Evolutionary conservation across 2,888 invertebrate species (phyloP).

Genomic region (Heliconius aoede): DNA sequence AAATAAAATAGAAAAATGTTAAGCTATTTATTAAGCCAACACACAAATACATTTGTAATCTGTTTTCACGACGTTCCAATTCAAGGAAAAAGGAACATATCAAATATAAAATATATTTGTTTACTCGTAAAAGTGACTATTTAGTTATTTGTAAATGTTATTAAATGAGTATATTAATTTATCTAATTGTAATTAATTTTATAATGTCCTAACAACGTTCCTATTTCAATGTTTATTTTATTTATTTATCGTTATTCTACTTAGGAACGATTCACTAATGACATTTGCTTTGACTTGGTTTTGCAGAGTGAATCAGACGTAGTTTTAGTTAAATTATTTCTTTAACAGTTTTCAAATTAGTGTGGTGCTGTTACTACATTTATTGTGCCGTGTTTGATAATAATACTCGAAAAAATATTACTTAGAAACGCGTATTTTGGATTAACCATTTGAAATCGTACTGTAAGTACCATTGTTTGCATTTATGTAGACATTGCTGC

Average conservation of each 20-base stretch:
- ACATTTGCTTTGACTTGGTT: slow-evolving; percentile 41
- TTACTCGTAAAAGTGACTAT: neutral
- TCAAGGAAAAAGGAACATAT: neutral
- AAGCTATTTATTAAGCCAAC: neutral
- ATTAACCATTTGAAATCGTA: slow-evolving; percentile 30
- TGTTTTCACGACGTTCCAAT: neutral
- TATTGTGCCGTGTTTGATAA: slow-evolving; percentile 33
- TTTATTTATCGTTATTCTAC: too few species aligned
- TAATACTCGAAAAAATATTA: slow-evolving; percentile 20
- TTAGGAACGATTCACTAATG: slow-evolving; percentile 26
- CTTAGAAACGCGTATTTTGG: slow-evolving; percentile 26
- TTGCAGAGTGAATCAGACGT: slow-evolving; percentile 67
- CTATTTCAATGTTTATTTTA: neutral
- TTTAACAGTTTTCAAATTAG: slow-evolving; percentile 52
- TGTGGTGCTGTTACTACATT: slow-evolving; percentile 51
- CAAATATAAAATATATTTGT: neutral
- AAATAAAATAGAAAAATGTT: neutral
- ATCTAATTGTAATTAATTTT: neutral
- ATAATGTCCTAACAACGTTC: neutral
- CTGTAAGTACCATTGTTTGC: slow-evolving; percentile 45
- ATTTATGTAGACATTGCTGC: slow-evolving; percentile 51
- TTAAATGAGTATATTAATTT: neutral
- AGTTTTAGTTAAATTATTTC: slow-evolving; percentile 56
- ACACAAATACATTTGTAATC: neutral
- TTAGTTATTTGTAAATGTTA: neutral